Base-by-base conservation (phyloP, 2,113 vertebrate species). In the Actinemys pallida region DNA sequence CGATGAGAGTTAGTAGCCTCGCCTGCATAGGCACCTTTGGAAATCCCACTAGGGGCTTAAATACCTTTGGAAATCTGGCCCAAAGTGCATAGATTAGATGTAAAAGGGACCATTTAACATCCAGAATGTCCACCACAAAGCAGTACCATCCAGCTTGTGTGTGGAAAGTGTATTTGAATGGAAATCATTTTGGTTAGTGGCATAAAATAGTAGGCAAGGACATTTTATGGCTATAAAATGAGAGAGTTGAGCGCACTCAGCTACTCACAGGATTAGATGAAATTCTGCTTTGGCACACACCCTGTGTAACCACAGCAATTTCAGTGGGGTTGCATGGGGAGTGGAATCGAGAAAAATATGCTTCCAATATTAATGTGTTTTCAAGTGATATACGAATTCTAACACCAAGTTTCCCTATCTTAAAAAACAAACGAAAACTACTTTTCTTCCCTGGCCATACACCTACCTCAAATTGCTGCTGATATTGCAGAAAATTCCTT, bases 151-250 rank as follows among this genome's bases (percentile, higher is more conserved):
- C 6, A 6, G 54, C 52, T 86, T 47, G 20, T 82, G 47, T 24
- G 56, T 80, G 59, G 76, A 84, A 59, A 62, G 83, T 56, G 75
- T 80, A 6, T 79, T 81, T 54, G 82, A 54, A 94, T 6, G 75
- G 50, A n/a, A 52, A 83, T n/a, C 39, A 31, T 88, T 94, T 49
- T 85, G 53, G 62, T 84, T 81, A 27, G 57, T 29, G 57, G 25
- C 59, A 86, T 42, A 93, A 91, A 94, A 79, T 53, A 83, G 79
- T 27, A 93, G 57, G 72, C 65, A 94, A 97, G 93, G 59, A 5
- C 42, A 24, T 85, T 24, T 85, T 94, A 89, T 96, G 84, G 80
- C 91, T 94, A 25, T 79, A 86, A 94, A 96, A 93, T 52, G 59
- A 93, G 35, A 10, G n/a, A 29, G n/a, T 75, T 91, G 75, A 11